phyloP scores from a whole-genome alignment of 2,888 invertebrate species.

The Silvanus unidentatus region DNA sequence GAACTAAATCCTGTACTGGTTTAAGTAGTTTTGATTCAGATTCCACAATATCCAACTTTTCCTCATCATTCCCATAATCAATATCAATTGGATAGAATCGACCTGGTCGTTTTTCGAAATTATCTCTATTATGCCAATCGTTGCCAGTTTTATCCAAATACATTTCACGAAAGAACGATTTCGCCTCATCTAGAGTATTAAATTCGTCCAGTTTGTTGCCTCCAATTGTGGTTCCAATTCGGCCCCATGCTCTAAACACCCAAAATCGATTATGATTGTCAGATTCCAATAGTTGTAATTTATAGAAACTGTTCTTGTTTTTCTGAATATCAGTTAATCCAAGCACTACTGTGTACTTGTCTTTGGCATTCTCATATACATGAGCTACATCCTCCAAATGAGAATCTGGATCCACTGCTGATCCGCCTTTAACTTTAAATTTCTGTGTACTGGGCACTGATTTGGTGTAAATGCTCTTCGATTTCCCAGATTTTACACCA shows the following conservation, averaged over 20 bases:
- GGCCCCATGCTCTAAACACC: slow-evolving; percentile 77
- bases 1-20: slow-evolving; percentile 77
- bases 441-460: slow-evolving; percentile 58
- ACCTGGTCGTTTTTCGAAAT: slow-evolving; percentile 61
- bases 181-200: slow-evolving; percentile 51
- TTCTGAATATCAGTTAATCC: slow-evolving; percentile 79
- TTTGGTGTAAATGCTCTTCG: slow-evolving; percentile 45
- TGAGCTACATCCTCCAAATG: slow-evolving; percentile 72
- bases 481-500: slow-evolving; percentile 16
- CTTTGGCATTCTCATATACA: slow-evolving; percentile 57
- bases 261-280: slow-evolving; percentile 55
- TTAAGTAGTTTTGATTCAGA: slow-evolving; percentile 61
- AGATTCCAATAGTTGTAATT: slow-evolving; percentile 80
- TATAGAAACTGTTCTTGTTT: slow-evolving; percentile 92
- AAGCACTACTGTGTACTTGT: slow-evolving; percentile 73
- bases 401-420: slow-evolving; percentile 90
- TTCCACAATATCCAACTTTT: slow-evolving; percentile 48
- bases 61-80: slow-evolving; percentile 60
- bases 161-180: slow-evolving; percentile 53
- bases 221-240: slow-evolving; percentile 93
- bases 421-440: slow-evolving; percentile 70
- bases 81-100: slow-evolving; percentile 82
- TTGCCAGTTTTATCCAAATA: slow-evolving; percentile 78
- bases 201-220: slow-evolving; percentile 38
- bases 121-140: slow-evolving; percentile 59